These are phyloP conservation scores for Spisula subtruncata DNA, from an alignment of 2,888 invertebrate species.

Conservation along the genomic window DNA sequence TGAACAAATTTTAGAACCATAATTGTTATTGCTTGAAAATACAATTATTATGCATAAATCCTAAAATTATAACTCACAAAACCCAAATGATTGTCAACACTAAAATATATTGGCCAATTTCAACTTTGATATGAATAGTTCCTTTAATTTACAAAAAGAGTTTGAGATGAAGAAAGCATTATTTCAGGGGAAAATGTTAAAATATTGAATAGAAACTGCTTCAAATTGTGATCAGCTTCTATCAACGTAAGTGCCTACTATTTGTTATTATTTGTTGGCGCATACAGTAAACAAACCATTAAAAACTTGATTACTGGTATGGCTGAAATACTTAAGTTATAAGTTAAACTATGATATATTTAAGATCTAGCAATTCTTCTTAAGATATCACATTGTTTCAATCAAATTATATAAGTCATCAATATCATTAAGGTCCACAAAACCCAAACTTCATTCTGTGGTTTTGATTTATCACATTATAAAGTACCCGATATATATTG, in stretches of 20 bases:
- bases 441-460: not conserved
- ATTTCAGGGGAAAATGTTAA: not conserved
- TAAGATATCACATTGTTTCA: not conserved
- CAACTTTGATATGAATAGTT: not conserved
- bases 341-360: too few species aligned
- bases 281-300: too few species aligned
- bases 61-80: not conserved
- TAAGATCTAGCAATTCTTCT: too few species aligned
- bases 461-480: not conserved
- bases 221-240: too few species aligned
- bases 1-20: too few species aligned
- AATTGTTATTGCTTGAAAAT: conserved; percentile 8
- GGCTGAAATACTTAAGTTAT: too few species aligned
- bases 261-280: too few species aligned
- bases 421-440: not conserved
- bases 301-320: too few species aligned
- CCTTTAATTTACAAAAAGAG: not conserved
- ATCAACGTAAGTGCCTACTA: too few species aligned
- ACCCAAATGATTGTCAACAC: not conserved
- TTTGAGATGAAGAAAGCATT: not conserved
- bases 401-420: not conserved
- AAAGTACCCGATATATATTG: not conserved
- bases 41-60: not conserved
- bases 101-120: not conserved
- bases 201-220: too few species aligned